A percentile compares a stretch with the other conserved stretches of the same genome.
phyloP scores from a whole-genome alignment of 2,797 vertebrate genomes.

The Trachops cirrhosus region DNA sequence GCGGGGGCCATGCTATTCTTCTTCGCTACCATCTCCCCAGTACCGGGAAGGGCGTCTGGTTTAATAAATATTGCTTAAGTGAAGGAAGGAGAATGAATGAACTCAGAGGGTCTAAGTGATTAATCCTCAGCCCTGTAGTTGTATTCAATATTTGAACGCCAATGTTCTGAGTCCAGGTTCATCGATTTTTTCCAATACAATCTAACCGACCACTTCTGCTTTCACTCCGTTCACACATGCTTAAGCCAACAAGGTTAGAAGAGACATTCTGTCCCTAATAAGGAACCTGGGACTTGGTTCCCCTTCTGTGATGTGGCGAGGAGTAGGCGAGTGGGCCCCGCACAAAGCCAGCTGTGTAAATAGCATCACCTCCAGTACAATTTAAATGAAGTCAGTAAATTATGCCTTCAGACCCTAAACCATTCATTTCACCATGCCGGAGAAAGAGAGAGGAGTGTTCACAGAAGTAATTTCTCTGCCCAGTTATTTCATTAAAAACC shows the following conservation, averaged over 20 bases:
- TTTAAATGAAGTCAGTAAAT: constrained; percentile 78
- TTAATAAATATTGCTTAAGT: not conserved
- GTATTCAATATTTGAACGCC: not conserved
- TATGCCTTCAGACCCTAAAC: constrained; percentile 57
- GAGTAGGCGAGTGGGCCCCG: not conserved
- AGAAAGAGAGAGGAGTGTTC: constrained; percentile 44
- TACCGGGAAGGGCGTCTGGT: not conserved
- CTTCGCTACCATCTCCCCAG: not conserved
- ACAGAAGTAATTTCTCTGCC: constrained; percentile 56
- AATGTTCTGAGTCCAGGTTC: not conserved
- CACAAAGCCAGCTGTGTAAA: constrained; percentile 70
- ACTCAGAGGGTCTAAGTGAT: not conserved
- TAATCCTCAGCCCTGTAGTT: not conserved
- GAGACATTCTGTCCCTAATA: constrained; percentile 45
- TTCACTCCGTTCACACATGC: not conserved
- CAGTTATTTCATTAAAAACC: constrained; percentile 52
- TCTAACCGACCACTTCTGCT: constrained; percentile 21
- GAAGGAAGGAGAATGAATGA: constrained; percentile 6
- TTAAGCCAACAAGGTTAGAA: constrained; percentile 6
- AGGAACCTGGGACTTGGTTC: constrained; percentile 43
- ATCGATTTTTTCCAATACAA: not conserved
- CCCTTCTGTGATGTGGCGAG: not conserved
- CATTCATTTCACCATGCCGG: constrained; percentile 44
- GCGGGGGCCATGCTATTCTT: not conserved
- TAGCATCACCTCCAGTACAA: constrained; percentile 65